Evolutionary conservation across 1,140 invertebrate species (phyloP), one percentile per base, ranked within the genome.

Genomic region (Monochamus saltuarius): DNA sequence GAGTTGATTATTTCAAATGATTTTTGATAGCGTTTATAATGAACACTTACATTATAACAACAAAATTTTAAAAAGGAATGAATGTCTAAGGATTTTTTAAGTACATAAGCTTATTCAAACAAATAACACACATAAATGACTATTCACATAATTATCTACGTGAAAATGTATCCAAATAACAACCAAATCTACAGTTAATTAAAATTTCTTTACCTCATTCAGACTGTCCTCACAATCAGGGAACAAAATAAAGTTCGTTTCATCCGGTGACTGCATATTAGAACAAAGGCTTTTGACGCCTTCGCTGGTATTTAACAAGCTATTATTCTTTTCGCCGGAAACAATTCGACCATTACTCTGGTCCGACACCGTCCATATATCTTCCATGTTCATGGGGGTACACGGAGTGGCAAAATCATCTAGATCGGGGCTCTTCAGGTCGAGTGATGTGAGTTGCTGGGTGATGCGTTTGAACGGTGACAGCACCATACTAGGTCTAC

Each of bases 391-490:
- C 72, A 71, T 83, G 53, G 78, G 85, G 56, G 83, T 88, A 67
- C 83, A 87, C 10, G 82, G 88, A 42, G 82, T 90, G 22, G 83
- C 85, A 70, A 88, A 86, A 66, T 88, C 87, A 61, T 89, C 86
- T 47, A 86, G 77, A 65, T 90, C 88, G 0, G 88, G 87, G 51
- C 83, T 88, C 59, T 83, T 84, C 2, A 87, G 65, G 61, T 90
- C 88, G 40, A 87, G 81, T 38, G 83, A 80, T 40, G 84, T 86
- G 0, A 91, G 71, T 68, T 90, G 88, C 64, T 91, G 88, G 0
- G 89, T 90, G 2, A 91, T 86, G 34, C 88, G 82, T 69, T 88
- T 84, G 71, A 90, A 89, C 0, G 88, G 88, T 1, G 88, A 89
- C 35, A 89, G 77, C 1, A 85, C 80, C 73, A 81, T 71, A 51